Evolutionary conservation across 2,888 invertebrate species (phyloP), one percentile per base, ranked within the genome.

Genomic region (Eupithecia tripunctaria): DNA sequence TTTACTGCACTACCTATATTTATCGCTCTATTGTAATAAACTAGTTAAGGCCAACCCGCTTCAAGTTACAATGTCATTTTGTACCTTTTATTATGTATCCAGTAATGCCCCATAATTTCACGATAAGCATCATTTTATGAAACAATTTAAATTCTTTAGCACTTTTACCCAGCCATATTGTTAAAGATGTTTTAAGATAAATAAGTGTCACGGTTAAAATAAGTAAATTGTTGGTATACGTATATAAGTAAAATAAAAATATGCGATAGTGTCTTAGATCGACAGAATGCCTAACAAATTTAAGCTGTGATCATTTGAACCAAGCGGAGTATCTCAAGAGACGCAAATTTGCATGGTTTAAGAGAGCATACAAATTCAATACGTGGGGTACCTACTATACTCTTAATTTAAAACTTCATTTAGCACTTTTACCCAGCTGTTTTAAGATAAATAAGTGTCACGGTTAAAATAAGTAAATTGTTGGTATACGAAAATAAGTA

Each of bases 1-100:
- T 75, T 72, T 73, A 73, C 71, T 67, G 60, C 43, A 32, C 38
- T 63, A n/a, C 62, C 10, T 72, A 65, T 76, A 71, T 76, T 73
- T 72, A 75, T 70, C 62, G 73, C 73, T 71, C 71, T 71, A 76
- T 73, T 73, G 76, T 71, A 73, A 73, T 73, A 69, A 73, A 71
- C 74, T 69, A 71, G 71, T 71, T 64, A 68, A 68, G 62, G 68
- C 70, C 27, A 47, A 18, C 60, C 60, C 29, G 68, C 25, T 66
- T 74, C 69, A 51, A 69, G 71, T 67, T 71, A 72, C 71, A 74
- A 67, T 64, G 69, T 59, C 74, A 71, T 69, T 72, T 72, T 74
- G 63, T 69, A 60, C 62, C 62, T 64, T 71, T 67, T 71, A 70
- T 66, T 65, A 66, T 74, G 74, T 74, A 68, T 68, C 71, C 71